Conservation (phyloP, 1,140 invertebrate genomes). For the Tigriopus japonicus region DNA sequence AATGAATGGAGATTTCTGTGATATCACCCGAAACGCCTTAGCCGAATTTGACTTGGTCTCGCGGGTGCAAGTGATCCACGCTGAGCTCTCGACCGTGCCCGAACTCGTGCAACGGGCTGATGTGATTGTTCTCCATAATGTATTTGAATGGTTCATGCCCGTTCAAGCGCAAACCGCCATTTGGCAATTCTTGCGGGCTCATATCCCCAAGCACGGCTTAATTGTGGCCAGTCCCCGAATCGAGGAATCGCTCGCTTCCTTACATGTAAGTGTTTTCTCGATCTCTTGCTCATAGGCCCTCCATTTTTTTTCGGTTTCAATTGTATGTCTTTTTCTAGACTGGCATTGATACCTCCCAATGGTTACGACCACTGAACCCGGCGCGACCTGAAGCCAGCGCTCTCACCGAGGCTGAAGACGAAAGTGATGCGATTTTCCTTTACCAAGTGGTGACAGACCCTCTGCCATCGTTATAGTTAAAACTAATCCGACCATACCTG, state of each 20-base stretch:
- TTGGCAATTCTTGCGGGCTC: conserved; percentile 37
- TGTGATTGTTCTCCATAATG: conserved; percentile 40
- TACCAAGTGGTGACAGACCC: no score
- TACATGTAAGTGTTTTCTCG: no score
- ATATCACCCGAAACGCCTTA: conserved; percentile 38
- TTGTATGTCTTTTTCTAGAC: no score
- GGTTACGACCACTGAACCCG: no score
- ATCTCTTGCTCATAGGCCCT: no score
- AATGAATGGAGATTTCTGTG: conserved; percentile 44
- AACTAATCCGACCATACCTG: no score
- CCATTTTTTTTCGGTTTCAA: no score
- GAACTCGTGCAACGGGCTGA: conserved; percentile 35
- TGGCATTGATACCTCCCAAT: no score
- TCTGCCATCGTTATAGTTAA: no score
- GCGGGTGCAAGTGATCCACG: conserved; percentile 35
- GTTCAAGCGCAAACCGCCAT: conserved; percentile 33
- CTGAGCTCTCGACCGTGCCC: conserved; percentile 33
- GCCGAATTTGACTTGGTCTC: conserved; percentile 33
- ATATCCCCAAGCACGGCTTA: conserved; percentile 34
- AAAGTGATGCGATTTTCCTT: no score
- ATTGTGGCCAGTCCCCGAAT: conserved; percentile 37
- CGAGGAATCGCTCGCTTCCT: conserved; percentile 26
- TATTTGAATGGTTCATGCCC: conserved; percentile 42
- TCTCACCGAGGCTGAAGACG: no score
- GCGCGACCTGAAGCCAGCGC: no score